Conservation (phyloP, 2,113 vertebrate genomes). For the Sclerurus mexicanus region DNA sequence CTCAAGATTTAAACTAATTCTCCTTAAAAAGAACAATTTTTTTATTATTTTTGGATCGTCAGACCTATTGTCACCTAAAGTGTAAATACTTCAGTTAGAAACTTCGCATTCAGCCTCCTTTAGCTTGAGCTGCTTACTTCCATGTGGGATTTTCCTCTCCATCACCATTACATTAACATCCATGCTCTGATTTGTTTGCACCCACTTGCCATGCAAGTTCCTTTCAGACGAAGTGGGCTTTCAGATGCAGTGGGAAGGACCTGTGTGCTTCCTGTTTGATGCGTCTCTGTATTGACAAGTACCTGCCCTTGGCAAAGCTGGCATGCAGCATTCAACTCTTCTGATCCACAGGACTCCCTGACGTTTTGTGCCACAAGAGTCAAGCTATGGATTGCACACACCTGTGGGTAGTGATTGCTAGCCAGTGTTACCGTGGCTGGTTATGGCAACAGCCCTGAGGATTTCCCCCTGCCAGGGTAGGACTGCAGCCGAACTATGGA, state of each 20-base stretch:
- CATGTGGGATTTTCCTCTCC: not conserved
- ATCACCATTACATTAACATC: not conserved
- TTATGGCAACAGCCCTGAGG: not conserved
- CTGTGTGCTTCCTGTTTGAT: rapidly evolving
- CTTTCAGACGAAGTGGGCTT: too few species aligned
- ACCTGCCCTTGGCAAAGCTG: not conserved
- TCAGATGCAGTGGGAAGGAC: not conserved
- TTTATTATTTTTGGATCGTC: not conserved
- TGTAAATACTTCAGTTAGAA: not conserved
- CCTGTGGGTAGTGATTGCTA: not conserved
- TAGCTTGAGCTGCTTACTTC: not conserved
- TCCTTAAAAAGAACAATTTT: not conserved
- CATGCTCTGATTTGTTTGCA: not conserved
- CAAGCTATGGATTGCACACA: rapidly evolving
- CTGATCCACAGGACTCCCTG: not conserved
- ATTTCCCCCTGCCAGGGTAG: rapidly evolving
- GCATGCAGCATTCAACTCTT: rapidly evolving
- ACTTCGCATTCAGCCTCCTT: not conserved
- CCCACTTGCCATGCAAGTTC: not conserved
- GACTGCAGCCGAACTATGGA: rapidly evolving
- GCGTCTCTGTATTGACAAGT: rapidly evolving
- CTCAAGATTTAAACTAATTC: not conserved
- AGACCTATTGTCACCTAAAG: rapidly evolving
- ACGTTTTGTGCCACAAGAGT: not conserved
- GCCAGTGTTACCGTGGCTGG: not conserved